Conservation (phyloP, 2,797 vertebrate genomes). For the Adrianichthys oophorus region DNA sequence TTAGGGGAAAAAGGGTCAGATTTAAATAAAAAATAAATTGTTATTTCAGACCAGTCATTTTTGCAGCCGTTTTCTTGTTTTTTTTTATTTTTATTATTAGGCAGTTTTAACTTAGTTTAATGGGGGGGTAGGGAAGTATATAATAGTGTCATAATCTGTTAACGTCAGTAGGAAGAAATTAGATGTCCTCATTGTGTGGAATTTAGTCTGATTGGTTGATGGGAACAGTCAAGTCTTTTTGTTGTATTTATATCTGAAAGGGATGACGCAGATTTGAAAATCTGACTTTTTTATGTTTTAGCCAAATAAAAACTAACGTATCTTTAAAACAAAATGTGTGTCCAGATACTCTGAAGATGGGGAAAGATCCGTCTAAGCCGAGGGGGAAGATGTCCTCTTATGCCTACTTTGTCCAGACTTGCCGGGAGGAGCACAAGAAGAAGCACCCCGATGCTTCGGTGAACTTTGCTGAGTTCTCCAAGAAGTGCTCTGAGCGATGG, state of each 20-base stretch:
- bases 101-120: conserved; percentile 38
- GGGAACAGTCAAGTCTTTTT: no score
- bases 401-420: conserved; percentile 98
- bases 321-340: no score
- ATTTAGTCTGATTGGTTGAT: no score
- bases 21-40: no score
- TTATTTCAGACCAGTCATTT: no score
- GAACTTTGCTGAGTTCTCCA: conserved; percentile 98
- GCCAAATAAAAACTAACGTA: no score
- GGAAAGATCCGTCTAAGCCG: conserved; percentile 92
- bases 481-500: conserved; percentile 99
- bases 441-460: conserved; percentile 96
- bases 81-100: conserved; percentile 9
- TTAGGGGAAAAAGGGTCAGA: no score
- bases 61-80: background rate
- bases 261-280: no score
- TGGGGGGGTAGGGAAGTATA: conserved; percentile 38
- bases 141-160: conserved; percentile 1
- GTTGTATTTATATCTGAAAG: no score
- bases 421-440: conserved; percentile 98
- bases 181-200: background rate
- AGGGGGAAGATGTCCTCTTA: conserved; percentile 99
- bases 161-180: conserved; percentile 13
- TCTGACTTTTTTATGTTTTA: no score
- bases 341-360: conserved; percentile 82